Evolutionary conservation across 1,140 invertebrate genomes (phyloP).

Genomic region (Heliconius eleuchia): DNA sequence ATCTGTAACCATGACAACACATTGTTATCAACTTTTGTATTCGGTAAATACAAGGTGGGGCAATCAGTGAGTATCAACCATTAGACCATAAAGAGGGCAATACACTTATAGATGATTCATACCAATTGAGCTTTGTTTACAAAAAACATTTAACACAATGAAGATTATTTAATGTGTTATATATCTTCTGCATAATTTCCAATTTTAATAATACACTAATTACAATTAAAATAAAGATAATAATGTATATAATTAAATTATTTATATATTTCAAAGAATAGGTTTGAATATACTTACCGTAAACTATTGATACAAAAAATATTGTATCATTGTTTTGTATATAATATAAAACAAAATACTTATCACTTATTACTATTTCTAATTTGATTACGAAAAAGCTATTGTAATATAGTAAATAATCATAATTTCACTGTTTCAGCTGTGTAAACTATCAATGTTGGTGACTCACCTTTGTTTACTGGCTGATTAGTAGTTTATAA

Average conservation of each 20-base stretch:
- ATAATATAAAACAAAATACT: too few species aligned
- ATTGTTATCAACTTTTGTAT: constrained; percentile 15
- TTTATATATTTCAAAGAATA: too few species aligned
- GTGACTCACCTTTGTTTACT: constrained; percentile 3
- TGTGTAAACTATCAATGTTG: not conserved
- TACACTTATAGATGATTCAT: constrained; percentile 45
- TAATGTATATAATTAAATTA: too few species aligned
- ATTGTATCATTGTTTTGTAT: too few species aligned
- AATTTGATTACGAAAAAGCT: not conserved
- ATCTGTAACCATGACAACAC: constrained; percentile 6
- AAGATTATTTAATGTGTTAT: not conserved
- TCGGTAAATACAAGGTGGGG: constrained; percentile 12
- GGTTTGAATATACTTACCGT: too few species aligned
- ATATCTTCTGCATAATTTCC: not conserved
- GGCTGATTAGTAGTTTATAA: not conserved
- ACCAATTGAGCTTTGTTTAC: constrained; percentile 4
- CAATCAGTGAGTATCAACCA: constrained; percentile 33
- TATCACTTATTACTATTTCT: too few species aligned
- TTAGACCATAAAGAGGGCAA: constrained; percentile 39
- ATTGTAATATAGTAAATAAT: not conserved
- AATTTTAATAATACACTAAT: too few species aligned
- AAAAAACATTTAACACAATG: not conserved
- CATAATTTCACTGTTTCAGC: not conserved
- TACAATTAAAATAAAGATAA: too few species aligned
- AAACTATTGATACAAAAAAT: too few species aligned